Conservation (phyloP, 2,797 vertebrate genomes). For the Lutjanus argentimaculatus region DNA sequence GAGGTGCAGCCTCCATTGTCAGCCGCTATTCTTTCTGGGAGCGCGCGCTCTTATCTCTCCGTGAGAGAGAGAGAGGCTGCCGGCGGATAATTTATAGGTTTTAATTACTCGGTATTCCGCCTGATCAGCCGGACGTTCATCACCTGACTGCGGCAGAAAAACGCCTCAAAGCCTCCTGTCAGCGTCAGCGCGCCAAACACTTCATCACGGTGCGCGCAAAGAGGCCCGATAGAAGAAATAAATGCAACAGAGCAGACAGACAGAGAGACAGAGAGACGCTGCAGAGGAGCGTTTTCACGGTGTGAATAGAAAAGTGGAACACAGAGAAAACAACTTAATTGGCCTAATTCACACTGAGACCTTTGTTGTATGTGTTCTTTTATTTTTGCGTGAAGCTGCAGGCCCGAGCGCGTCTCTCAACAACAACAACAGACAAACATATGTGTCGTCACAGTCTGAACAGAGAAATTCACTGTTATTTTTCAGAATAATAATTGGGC, state of each 20-base stretch:
- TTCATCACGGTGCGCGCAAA: conserved; percentile 90
- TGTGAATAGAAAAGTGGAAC: conserved; percentile 23
- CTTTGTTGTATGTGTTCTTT: not conserved
- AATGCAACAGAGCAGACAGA: conserved; percentile 78
- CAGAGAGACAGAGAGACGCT: no score
- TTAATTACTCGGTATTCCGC: conserved; percentile 94
- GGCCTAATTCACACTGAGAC: conserved; percentile 88
- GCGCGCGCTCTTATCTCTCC: conserved; percentile 90
- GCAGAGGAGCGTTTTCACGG: conserved; percentile 12
- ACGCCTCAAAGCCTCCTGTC: conserved; percentile 89
- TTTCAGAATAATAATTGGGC: no score
- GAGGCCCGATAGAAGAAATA: conserved; percentile 62
- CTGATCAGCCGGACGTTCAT: conserved; percentile 92
- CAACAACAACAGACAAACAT: not conserved
- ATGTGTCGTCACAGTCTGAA: no score
- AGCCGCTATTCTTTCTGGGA: conserved; percentile 85
- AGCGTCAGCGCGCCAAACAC: conserved; percentile 88
- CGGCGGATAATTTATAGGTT: conserved; percentile 94
- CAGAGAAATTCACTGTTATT: no score
- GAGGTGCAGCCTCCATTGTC: conserved; percentile 89
- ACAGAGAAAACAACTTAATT: conserved; percentile 88
- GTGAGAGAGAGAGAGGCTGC: conserved; percentile 82
- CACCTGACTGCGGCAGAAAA: conserved; percentile 89
- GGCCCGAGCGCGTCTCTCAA: no score
- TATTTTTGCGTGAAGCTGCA: not conserved